A percentile compares a stretch with the other conserved stretches of the same genome.
These are phyloP conservation scores for Acanthisitta chloris DNA, from an alignment of 2,113 vertebrate species.

Conservation along the genomic window DNA sequence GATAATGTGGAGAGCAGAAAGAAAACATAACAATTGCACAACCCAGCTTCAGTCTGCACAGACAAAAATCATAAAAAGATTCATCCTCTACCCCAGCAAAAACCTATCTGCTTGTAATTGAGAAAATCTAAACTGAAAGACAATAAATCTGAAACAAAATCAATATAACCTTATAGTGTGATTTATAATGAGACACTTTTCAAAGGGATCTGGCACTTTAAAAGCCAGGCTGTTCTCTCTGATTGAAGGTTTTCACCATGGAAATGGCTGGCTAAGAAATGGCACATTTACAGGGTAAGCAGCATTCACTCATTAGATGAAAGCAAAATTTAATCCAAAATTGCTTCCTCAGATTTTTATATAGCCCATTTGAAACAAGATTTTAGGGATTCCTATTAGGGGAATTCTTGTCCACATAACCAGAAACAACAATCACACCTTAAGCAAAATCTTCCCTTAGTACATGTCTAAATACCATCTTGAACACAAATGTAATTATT, in stretches of 20 bases:
- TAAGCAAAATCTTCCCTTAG: neutral
- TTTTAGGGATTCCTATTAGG: neutral
- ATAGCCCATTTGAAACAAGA: neutral
- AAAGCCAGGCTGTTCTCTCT: neutral
- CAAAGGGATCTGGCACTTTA: neutral
- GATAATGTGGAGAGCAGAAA: neutral
- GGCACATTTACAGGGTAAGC: neutral
- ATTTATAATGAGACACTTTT: conserved; percentile 22
- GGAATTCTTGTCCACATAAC: neutral
- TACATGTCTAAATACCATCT: neutral
- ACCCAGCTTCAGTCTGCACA: neutral
- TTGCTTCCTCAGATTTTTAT: neutral
- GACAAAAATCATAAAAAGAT: neutral
- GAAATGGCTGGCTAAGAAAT: neutral
- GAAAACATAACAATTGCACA: neutral
- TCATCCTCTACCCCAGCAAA: neutral
- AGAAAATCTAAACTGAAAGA: neutral
- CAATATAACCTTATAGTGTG: neutral
- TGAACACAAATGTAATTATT: neutral
- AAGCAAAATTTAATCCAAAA: conserved; percentile 10
- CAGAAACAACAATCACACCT: neutral
- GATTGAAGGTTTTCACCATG: neutral
- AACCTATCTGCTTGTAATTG: neutral
- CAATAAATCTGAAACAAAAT: neutral
- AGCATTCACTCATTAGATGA: neutral